Percentiles rank a stretch among this genome's conserved stretches.
These are phyloP conservation scores for Mustela lutreola DNA, from an alignment of 2,113 vertebrate genomes.

Conservation along the genomic window DNA sequence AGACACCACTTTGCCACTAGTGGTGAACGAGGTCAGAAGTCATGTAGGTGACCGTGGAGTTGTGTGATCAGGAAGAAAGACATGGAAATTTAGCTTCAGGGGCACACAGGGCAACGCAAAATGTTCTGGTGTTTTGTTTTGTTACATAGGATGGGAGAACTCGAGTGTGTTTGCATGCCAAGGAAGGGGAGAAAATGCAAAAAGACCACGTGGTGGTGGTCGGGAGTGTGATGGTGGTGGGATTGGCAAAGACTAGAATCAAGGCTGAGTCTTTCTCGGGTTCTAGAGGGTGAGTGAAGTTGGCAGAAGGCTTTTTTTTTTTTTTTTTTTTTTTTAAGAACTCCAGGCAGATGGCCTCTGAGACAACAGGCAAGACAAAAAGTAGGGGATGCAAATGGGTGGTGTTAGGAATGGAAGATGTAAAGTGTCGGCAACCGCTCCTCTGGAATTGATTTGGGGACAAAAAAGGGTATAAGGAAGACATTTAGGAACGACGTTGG, in stretches of 20 bases:
- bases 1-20: background rate
- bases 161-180: background rate
- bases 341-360: background rate
- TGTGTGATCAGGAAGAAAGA: background rate
- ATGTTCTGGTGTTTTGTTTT: background rate
- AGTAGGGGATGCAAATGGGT: background rate
- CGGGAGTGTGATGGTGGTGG: background rate
- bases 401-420: background rate
- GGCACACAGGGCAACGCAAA: background rate
- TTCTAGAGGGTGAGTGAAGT: background rate
- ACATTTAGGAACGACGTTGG: background rate
- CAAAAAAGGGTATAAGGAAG: background rate
- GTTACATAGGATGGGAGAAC: background rate
- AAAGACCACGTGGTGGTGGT: background rate
- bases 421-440: background rate
- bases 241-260: background rate
- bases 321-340: background rate
- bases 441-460: background rate
- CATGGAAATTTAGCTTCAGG: background rate
- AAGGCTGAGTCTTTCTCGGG: background rate
- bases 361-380: background rate
- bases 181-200: background rate
- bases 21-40: background rate
- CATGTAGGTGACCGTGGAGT: rapidly evolving
- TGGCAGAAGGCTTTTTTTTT: background rate